Conservation (phyloP, 2,113 vertebrate species). For the Cheilinus undulatus region DNA sequence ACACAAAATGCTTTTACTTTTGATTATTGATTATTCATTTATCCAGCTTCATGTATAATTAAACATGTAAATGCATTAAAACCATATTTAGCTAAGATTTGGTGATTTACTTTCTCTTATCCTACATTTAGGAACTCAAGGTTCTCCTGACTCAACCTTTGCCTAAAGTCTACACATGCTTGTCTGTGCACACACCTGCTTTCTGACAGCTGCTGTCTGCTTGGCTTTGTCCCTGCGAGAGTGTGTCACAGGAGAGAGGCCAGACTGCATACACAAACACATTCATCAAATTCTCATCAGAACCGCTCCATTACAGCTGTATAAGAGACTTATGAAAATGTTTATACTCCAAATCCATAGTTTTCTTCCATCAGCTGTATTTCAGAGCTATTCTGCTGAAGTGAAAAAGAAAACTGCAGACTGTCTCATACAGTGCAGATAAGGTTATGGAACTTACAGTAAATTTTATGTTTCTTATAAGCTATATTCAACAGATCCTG, state of each 20-base stretch:
- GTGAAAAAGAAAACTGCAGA: background rate
- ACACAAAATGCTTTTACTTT: background rate
- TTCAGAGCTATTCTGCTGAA: background rate
- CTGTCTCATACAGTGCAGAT: background rate
- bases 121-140: background rate
- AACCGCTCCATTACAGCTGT: constrained; percentile 16
- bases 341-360: constrained; percentile 6
- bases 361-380: constrained; percentile 9
- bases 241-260: constrained; percentile 5
- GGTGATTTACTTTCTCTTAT: background rate
- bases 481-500: background rate
- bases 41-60: background rate
- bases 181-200: constrained; percentile 18
- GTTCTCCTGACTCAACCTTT: background rate
- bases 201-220: constrained; percentile 27
- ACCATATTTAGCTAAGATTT: background rate
- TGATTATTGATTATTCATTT: background rate
- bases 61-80: background rate
- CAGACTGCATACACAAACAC: constrained; percentile 23
- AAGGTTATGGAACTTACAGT: background rate
- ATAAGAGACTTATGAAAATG: constrained; percentile 29
- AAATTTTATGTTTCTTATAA: background rate
- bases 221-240: background rate
- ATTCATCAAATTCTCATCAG: constrained; percentile 27
- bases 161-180: constrained; percentile 1